A percentile compares a stretch with the other conserved stretches of the same genome.
Evolutionary conservation across 2,113 vertebrate species (phyloP).

Genomic region (Pterocles gutturalis): DNA sequence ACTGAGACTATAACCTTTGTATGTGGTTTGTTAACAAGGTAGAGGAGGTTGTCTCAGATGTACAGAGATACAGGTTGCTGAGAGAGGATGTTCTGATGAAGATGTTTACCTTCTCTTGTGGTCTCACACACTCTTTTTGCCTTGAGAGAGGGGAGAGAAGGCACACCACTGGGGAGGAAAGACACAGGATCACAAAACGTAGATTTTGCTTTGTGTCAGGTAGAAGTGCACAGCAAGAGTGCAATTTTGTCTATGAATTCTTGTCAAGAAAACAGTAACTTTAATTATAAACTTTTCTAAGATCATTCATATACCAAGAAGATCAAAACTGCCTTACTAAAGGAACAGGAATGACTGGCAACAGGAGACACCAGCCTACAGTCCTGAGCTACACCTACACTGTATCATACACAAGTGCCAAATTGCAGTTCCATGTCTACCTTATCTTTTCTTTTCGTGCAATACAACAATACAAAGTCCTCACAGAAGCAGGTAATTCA

Average conservation of each 20-base stretch:
- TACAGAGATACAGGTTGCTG: background rate
- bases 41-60: background rate
- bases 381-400: background rate
- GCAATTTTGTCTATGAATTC: background rate
- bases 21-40: background rate
- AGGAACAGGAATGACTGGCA: background rate
- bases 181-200: background rate
- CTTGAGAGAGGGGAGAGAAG: background rate
- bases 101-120: background rate
- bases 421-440: background rate
- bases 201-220: background rate
- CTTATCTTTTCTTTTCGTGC: background rate
- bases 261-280: background rate
- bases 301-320: background rate
- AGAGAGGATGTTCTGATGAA: background rate
- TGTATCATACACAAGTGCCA: background rate
- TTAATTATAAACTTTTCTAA: background rate
- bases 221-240: background rate
- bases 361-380: background rate
- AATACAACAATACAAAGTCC: background rate
- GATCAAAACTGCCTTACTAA: background rate
- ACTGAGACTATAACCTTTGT: too few relatives aligned
- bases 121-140: background rate
- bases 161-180: fast-evolving
- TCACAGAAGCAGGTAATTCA: background rate